A percentile compares a stretch with the other conserved stretches of the same genome.
Evolutionary conservation across 2,888 invertebrate genomes (phyloP).

Genomic region (Liposcelis brunnea): DNA sequence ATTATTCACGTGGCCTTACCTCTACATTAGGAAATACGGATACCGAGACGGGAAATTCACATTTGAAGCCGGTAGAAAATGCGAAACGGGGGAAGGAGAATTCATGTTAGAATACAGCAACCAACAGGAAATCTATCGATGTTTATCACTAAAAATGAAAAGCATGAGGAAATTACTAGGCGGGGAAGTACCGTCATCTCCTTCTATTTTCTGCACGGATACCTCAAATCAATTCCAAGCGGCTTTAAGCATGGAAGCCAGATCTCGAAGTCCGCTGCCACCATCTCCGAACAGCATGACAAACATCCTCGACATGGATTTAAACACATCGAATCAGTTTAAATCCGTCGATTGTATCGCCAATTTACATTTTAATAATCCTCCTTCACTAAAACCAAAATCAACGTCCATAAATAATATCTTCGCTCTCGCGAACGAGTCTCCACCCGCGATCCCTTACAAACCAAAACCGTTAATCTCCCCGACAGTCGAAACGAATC

Average conservation of each 20-base stretch:
- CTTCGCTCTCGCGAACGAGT: not conserved
- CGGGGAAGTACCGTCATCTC: conserved; percentile 42
- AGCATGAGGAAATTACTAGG: conserved; percentile 68
- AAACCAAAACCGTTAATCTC: conserved; percentile 2
- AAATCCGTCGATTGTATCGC: conserved; percentile 13
- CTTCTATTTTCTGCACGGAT: conserved; percentile 19
- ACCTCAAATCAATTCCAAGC: conserved; percentile 44
- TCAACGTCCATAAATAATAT: not conserved
- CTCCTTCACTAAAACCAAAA: not conserved
- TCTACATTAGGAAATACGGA: conserved; percentile 69
- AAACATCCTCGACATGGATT: conserved; percentile 25
- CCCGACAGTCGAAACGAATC: conserved; percentile 10
- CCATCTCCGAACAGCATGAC: conserved; percentile 37
- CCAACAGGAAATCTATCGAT: conserved; percentile 67
- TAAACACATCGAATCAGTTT: conserved; percentile 22
- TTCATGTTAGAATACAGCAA: conserved; percentile 59
- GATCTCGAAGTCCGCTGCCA: conserved; percentile 65
- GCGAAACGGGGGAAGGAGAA: conserved; percentile 68
- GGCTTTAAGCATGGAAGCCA: conserved; percentile 59
- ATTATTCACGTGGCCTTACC: conserved; percentile 67
- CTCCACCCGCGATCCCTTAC: no score
- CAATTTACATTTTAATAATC: not conserved
- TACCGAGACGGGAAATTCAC: conserved; percentile 71
- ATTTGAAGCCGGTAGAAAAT: conserved; percentile 75
- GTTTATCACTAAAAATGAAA: conserved; percentile 68